Evolutionary conservation across 2,797 vertebrate genomes (phyloP).

Genomic region (Carduelis carduelis): DNA sequence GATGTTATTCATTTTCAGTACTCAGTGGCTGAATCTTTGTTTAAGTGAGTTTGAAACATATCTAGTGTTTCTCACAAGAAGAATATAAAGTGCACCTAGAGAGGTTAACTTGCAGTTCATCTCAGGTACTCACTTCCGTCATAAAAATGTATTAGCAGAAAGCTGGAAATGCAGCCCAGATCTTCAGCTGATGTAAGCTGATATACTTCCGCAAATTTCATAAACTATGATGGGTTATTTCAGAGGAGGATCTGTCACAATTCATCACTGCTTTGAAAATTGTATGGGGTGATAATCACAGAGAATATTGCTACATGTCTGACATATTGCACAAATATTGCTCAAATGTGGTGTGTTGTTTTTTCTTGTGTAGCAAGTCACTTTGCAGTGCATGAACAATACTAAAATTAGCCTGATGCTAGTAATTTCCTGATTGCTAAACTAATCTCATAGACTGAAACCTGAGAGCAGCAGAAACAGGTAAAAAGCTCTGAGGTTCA

Average conservation of each 20-base stretch:
- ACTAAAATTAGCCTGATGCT: conserved; percentile 51
- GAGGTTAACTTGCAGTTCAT: neutral
- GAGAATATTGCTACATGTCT: conserved; percentile 57
- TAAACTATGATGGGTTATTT: conserved; percentile 48
- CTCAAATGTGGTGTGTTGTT: conserved; percentile 5
- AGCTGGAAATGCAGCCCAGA: conserved; percentile 30
- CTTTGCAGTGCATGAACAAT: conserved; percentile 36
- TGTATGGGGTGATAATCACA: conserved; percentile 62
- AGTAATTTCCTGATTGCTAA: conserved; percentile 42
- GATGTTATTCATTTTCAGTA: neutral
- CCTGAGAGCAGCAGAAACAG: neutral
- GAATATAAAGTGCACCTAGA: neutral
- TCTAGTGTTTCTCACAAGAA: neutral
- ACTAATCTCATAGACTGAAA: neutral
- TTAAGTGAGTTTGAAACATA: neutral
- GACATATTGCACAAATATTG: conserved; percentile 68
- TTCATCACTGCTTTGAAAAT: conserved; percentile 61
- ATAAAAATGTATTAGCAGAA: conserved; percentile 16
- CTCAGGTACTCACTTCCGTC: neutral
- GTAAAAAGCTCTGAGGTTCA: neutral
- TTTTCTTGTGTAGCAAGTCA: conserved; percentile 6
- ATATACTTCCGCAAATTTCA: conserved; percentile 38
- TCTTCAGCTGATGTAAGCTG: conserved; percentile 33
- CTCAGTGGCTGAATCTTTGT: neutral
- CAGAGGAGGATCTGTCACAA: conserved; percentile 52